Base-by-base conservation (phyloP, 2,797 vertebrate genomes). In the Falco biarmicus region DNA sequence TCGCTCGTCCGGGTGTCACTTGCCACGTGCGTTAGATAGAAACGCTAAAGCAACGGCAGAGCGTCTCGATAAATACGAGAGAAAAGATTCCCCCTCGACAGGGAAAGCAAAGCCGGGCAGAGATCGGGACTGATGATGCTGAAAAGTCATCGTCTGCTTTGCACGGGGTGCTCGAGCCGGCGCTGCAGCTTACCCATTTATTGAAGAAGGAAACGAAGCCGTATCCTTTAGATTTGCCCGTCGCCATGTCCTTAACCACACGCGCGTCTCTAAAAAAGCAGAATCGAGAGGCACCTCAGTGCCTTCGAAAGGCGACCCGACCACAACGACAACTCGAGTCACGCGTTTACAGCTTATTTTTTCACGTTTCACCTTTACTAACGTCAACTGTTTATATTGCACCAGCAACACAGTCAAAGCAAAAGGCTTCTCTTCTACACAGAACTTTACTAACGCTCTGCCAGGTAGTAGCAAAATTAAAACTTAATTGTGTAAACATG, bases 121-220 rank as follows among this genome's bases (percentile, higher is more conserved):
- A 15, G 51, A 24, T 0, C 0, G 20, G 54, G 65, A 82, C 11
- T 7, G 5, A 43, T 17, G 13, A 21, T 18, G 43, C 57, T 21
- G 37, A 25, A 25, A 51, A 83, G 43, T 9, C 48, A 11, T 5
- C 13, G 2, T 5, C 8, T 3, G 6, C 43, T 57, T 53, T 45
- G 43, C 11, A 9, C 10, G 54, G 47, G 50, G 17, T 5, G 11
- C 18, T 28, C 2, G 3, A 50, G 60, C 29, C 13, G 15, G 15
- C 24, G 26, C 9, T 11, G 29, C 37, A 60, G 32, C n/a, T 98
- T 96, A 99, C 99, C 99, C 99, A 99, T 98, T 99, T 99, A 97
- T 99, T 99, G 98, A 99, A 99, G 98, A 99, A 99, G 95, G 99
- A 99, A 81, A 99, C 99, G 87, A 99, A 99, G 96, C 99, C 99